Percentiles rank a stretch among this genome's conserved stretches.
Conservation (phyloP, 2,797 vertebrate species). For the Salmo trutta region DNA sequence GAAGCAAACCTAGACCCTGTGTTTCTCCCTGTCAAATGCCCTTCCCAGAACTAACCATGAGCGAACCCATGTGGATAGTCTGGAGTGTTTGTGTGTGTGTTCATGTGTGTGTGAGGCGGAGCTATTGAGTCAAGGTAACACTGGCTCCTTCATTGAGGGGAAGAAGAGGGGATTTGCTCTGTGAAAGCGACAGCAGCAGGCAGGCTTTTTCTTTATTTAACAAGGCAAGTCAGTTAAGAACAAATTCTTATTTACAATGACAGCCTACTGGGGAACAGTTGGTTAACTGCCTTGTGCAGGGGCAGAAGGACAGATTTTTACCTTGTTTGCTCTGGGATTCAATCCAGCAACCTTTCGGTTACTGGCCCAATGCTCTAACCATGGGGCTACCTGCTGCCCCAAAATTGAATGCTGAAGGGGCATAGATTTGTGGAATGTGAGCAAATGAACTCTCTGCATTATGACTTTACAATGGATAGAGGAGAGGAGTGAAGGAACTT, state of each 20-base stretch:
- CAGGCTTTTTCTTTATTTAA: background rate
- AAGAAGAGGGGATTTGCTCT: background rate
- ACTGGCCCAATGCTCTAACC: too few species aligned
- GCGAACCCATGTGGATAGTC: constrained; percentile 50
- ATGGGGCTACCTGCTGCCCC: too few species aligned
- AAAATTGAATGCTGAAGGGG: background rate
- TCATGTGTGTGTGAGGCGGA: constrained; percentile 6
- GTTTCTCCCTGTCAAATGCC: constrained; percentile 40
- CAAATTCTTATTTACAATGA: too few species aligned
- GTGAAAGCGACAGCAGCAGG: background rate
- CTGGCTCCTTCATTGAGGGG: too few species aligned
- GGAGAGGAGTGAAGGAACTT: background rate
- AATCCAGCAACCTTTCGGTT: too few species aligned
- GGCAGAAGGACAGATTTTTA: too few species aligned
- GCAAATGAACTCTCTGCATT: background rate
- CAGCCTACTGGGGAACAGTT: too few species aligned
- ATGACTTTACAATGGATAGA: background rate
- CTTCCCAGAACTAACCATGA: constrained; percentile 39
- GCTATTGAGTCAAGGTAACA: background rate
- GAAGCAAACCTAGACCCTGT: constrained; percentile 28
- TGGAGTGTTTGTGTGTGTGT: constrained; percentile 32
- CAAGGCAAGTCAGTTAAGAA: too few species aligned
- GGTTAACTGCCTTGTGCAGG: too few species aligned
- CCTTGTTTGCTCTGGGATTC: too few species aligned
- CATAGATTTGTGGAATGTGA: background rate